A percentile compares a stretch with the other conserved stretches of the same genome.
Conservation (phyloP, 1,140 invertebrate species). For the Drosophila guanche region DNA sequence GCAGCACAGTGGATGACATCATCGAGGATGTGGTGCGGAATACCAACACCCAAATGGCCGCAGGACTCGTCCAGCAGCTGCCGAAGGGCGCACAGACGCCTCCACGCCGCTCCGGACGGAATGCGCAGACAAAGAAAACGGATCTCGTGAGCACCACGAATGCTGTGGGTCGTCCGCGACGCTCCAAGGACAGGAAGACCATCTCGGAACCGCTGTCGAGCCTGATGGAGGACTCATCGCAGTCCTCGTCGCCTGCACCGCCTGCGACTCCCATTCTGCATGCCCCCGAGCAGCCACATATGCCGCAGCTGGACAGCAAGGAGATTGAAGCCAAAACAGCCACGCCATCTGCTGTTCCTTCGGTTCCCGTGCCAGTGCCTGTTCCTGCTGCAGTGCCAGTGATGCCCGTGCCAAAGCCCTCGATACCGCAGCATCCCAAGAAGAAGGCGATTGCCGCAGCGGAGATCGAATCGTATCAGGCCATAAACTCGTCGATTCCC, state of each 20-base stretch:
- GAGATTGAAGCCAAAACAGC: conserved; percentile 18
- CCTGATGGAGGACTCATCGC: conserved; percentile 85
- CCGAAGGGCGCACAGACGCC: conserved; percentile 79
- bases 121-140: conserved; percentile 63
- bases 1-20: conserved; percentile 91
- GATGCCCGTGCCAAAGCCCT: conserved; percentile 38
- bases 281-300: conserved; percentile 16
- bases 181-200: conserved; percentile 85
- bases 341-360: neutral
- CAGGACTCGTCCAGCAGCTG: conserved; percentile 50
- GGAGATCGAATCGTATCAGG: conserved; percentile 76
- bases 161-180: conserved; percentile 85
- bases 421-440: conserved; percentile 76
- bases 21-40: conserved; percentile 93
- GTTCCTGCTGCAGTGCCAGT: conserved; percentile 10
- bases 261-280: neutral
- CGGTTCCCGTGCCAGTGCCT: conserved; percentile 14
- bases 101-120: conserved; percentile 65
- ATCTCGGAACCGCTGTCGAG: conserved; percentile 86
- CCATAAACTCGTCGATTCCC: conserved; percentile 61
- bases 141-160: conserved; percentile 84
- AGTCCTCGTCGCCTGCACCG: conserved; percentile 9
- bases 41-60: conserved; percentile 84
- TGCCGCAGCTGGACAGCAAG: conserved; percentile 45
- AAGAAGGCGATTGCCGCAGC: conserved; percentile 80